Evolutionary conservation across 2,888 invertebrate species (phyloP).

Genomic region (Phalera bucephala): DNA sequence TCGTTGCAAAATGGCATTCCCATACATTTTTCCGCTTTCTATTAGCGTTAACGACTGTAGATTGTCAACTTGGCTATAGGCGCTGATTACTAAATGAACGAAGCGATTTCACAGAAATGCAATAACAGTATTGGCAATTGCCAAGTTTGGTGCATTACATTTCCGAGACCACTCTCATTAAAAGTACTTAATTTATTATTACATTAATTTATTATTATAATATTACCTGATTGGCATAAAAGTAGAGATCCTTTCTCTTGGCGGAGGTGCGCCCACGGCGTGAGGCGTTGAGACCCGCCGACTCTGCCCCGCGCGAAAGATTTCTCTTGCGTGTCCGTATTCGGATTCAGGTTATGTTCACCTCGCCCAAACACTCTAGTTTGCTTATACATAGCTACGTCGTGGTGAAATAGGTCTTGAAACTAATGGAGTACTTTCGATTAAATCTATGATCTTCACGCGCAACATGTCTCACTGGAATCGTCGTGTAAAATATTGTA

Average conservation of each 20-base stretch:
- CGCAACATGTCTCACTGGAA: neutral
- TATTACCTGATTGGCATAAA: too few species aligned
- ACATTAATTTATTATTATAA: too few species aligned
- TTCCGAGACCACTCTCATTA: too few species aligned
- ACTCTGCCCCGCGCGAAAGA: constrained; percentile 48
- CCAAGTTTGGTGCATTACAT: too few species aligned
- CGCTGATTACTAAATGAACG: too few species aligned
- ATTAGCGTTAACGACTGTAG: too few species aligned
- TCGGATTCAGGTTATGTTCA: constrained; percentile 72
- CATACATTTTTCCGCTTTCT: too few species aligned
- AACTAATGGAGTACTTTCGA: constrained; percentile 10
- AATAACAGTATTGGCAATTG: too few species aligned
- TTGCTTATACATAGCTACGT: constrained; percentile 17
- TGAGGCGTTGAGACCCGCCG: constrained; percentile 34
- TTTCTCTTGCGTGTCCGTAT: constrained; percentile 77
- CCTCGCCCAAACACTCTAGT: constrained; percentile 63
- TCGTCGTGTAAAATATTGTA: neutral
- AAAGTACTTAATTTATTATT: too few species aligned
- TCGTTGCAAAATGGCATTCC: too few species aligned
- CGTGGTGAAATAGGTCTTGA: constrained; percentile 11
- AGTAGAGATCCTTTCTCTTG: constrained; percentile 65
- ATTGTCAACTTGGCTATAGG: too few species aligned
- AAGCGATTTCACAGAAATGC: too few species aligned
- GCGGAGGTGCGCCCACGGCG: constrained; percentile 38
- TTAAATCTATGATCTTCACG: constrained; percentile 5